Conservation (phyloP, 2,113 vertebrate species). For the Equus przewalskii region DNA sequence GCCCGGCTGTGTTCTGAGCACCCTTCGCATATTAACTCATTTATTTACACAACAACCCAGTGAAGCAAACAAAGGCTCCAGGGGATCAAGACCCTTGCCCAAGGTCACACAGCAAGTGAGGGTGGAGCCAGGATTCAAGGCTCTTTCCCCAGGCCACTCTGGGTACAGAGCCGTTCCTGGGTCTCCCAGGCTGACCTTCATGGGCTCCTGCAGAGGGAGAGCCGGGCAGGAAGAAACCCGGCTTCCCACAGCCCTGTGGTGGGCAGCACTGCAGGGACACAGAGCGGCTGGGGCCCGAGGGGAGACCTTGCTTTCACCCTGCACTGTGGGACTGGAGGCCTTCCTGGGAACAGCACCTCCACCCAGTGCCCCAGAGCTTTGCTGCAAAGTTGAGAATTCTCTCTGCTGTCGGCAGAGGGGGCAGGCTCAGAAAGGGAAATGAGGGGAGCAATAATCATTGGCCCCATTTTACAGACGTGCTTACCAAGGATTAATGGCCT, state of each 20-base stretch:
- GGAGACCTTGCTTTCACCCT: neutral
- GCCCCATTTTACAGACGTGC: neutral
- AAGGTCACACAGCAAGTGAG: neutral
- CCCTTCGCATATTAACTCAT: neutral
- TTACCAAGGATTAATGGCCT: neutral
- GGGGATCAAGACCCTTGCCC: neutral
- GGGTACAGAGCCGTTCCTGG: neutral
- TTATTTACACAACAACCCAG: neutral
- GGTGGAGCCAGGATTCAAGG: neutral
- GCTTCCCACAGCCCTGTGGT: neutral
- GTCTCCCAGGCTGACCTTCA: neutral
- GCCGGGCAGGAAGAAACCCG: neutral
- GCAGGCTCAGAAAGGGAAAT: neutral
- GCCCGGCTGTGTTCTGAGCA: neutral
- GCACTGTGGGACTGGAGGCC: neutral
- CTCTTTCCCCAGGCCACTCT: neutral
- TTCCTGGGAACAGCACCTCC: neutral
- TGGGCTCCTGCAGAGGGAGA: neutral
- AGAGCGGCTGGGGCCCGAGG: neutral
- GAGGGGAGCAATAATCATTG: neutral
- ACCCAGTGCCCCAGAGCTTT: neutral
- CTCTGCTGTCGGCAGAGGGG: neutral
- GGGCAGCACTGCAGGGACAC: neutral
- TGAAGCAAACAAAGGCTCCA: neutral
- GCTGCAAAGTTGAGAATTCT: neutral